Base-by-base conservation (phyloP, 2,797 vertebrate species). In the Galago senegalensis region DNA sequence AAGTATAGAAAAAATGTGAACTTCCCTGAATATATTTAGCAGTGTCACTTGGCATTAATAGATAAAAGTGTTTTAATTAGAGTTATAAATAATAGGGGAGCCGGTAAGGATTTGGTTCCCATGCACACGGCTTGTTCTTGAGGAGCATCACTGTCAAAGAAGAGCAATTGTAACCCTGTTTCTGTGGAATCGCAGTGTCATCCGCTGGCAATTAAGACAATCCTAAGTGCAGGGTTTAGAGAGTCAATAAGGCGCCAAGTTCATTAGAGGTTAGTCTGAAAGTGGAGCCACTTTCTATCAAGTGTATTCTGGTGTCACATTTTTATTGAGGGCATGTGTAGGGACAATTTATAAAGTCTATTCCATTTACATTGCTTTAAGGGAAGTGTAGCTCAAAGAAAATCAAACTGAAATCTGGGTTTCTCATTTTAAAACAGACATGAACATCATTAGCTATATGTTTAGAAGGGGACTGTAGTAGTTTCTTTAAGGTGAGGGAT, bases 21-120 rank as follows among this genome's bases (percentile, higher is more conserved):
- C 96, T 97, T 98, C 95, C 92, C 86, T 97, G 98, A 98, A 98
- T 98, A 98, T 98, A 98, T 98, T 98, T 98, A 98, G 97, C 96
- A 87, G 90, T 81, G 29, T 98, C 98, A 97, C 97, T 98, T 98
- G 97, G 95, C 97, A 96, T 98, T 98, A 97, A 98, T 98, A 98
- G 98, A 98, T 98, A 98, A 98, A 98, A 98, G 97, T 87, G 95
- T 98, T 98, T 98, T 98, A 98, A 98, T 98, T 98, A 98, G 98
- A 98, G 98, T 97, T 97, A 98, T 98, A 98, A 98, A 97, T 98
- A 98, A 98, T 96, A 98, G 96, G 97, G 89, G 93, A 96, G 82
- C 67, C 93, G 90, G 93, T 25, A 43, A 98, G 96, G 92, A 97
- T 98, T 96, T 94, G 75, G 79, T 97, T 97, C 97, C 96, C 93